Conservation (phyloP, 2,113 vertebrate genomes). For the Cichladusa arquata region DNA sequence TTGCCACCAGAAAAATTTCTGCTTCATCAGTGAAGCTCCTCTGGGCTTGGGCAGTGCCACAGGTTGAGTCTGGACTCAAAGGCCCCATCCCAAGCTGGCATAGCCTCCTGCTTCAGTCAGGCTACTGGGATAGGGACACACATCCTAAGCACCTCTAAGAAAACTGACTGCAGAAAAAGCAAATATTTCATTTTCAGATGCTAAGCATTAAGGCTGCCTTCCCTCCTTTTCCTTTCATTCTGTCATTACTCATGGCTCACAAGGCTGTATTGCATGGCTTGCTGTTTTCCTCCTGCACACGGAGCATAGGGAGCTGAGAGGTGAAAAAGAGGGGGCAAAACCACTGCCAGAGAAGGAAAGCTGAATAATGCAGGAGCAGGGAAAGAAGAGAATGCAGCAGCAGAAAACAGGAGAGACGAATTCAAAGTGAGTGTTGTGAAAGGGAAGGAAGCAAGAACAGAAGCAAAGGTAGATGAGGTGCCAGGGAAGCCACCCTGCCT, state of each 20-base stretch:
- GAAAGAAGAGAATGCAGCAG: neutral
- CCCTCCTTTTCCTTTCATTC: neutral
- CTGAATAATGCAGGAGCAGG: neutral
- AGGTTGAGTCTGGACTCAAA: neutral
- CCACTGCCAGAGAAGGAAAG: neutral
- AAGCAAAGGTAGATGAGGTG: rapidly evolving
- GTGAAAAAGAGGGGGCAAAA: neutral
- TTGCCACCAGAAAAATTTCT: neutral
- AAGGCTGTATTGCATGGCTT: neutral
- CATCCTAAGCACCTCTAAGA: neutral
- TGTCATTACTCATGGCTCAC: neutral
- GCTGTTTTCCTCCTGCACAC: neutral
- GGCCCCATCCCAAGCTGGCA: neutral
- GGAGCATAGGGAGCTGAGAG: neutral
- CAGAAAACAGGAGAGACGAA: neutral
- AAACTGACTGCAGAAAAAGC: neutral
- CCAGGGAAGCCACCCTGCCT: neutral
- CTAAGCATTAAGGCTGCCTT: neutral
- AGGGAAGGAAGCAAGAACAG: neutral
- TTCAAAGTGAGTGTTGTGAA: neutral
- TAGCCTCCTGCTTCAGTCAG: neutral
- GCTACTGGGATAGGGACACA: neutral
- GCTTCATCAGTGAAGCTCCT: neutral
- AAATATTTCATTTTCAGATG: neutral
- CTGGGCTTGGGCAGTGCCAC: neutral